Conservation (phyloP, 2,113 vertebrate genomes). For the Strix uralensis region DNA sequence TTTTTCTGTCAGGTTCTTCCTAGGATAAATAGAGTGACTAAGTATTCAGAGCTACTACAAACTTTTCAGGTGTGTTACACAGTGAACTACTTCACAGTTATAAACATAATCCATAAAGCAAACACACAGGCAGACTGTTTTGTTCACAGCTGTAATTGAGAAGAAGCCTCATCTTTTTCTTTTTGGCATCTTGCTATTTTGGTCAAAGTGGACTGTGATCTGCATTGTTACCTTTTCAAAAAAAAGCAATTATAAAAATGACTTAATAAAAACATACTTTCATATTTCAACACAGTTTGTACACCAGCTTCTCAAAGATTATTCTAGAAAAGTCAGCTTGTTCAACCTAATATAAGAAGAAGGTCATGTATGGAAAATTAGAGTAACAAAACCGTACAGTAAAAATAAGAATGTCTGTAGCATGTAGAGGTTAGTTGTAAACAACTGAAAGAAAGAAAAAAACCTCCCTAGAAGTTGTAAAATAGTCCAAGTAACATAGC, state of each 20-base stretch:
- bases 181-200: not conserved
- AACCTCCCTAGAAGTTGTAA: not conserved
- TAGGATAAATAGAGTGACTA: constrained; percentile 16
- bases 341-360: constrained; percentile 44
- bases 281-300: not conserved
- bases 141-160: not conserved
- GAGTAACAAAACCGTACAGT: not conserved
- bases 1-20: not conserved
- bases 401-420: constrained; percentile 1
- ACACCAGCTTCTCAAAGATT: not conserved
- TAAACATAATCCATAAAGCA: constrained; percentile 26
- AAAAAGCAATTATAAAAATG: not conserved
- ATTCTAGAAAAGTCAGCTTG: constrained; percentile 9
- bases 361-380: constrained; percentile 1
- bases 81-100: constrained; percentile 39
- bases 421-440: constrained; percentile 33
- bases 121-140: not conserved
- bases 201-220: not conserved
- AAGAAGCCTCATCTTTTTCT: not conserved
- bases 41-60: constrained; percentile 45
- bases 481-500: constrained; percentile 24
- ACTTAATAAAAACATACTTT: not conserved
- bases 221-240: not conserved
- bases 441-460: constrained; percentile 27
- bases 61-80: constrained; percentile 39